Conservation (phyloP, 2,888 invertebrate species). For the Melitaea athalia region DNA sequence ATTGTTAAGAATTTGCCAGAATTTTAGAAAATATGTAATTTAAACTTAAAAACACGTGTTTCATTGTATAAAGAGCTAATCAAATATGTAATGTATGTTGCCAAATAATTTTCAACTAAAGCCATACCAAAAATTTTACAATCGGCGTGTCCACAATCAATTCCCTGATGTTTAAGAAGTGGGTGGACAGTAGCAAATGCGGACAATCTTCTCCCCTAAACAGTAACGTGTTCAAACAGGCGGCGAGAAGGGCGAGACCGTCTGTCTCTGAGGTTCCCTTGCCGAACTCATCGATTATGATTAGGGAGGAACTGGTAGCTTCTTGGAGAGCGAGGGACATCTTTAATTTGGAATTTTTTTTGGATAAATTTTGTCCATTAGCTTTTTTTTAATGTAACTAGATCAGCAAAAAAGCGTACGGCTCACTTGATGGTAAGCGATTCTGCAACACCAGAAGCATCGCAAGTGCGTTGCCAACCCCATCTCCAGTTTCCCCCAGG, state of each 20-base stretch:
- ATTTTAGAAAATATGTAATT: too few relatives aligned
- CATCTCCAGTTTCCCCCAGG: too few relatives aligned
- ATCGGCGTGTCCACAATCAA: slow-evolving; percentile 80
- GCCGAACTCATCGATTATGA: slow-evolving; percentile 95
- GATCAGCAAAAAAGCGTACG: too few relatives aligned
- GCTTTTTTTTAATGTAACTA: too few relatives aligned
- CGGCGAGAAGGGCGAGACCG: slow-evolving; percentile 87
- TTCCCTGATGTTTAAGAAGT: slow-evolving; percentile 85
- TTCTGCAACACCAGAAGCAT: too few relatives aligned
- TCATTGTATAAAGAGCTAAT: too few relatives aligned
- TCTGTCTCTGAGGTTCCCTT: slow-evolving; percentile 90
- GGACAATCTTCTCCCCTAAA: slow-evolving; percentile 83
- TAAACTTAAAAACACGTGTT: too few relatives aligned
- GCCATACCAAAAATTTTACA: slow-evolving; percentile 79
- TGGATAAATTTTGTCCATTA: neutral
- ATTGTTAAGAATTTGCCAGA: too few relatives aligned
- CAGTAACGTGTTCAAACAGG: slow-evolving; percentile 85
- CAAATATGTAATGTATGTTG: neutral
- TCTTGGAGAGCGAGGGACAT: slow-evolving; percentile 87
- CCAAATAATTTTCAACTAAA: neutral
- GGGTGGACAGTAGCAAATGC: slow-evolving; percentile 89
- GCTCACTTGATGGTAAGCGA: too few relatives aligned
- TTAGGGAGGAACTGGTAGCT: slow-evolving; percentile 85
- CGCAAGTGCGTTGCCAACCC: too few relatives aligned
- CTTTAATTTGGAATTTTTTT: slow-evolving; percentile 62